phyloP scores from a whole-genome alignment of 2,797 vertebrate species.

The Bradypus variegatus region DNA sequence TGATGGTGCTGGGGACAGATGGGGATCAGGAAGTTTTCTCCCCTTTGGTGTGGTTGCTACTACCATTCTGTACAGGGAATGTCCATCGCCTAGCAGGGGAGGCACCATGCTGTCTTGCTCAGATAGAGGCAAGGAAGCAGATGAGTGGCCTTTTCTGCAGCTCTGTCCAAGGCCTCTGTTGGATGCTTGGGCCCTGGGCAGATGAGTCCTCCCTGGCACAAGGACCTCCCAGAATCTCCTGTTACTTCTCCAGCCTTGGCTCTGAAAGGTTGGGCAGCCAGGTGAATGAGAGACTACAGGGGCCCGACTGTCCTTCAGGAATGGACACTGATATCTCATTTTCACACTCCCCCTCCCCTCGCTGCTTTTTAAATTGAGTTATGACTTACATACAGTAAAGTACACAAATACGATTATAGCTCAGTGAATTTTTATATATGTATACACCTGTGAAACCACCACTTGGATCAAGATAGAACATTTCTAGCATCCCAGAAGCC shows the following conservation, averaged over 20 bases:
- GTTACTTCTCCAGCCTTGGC: neutral
- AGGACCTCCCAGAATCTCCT: neutral
- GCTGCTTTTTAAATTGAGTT: neutral
- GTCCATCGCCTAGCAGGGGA: too few relatives aligned
- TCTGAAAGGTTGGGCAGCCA: neutral
- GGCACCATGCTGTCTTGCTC: too few relatives aligned
- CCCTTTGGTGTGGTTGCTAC: neutral
- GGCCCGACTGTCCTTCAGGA: neutral
- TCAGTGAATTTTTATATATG: neutral
- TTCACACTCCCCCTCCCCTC: neutral
- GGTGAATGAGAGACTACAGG: neutral
- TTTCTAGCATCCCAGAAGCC: neutral
- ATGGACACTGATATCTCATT: neutral
- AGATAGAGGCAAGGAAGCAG: neutral
- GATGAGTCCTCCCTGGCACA: neutral
- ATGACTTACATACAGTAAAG: neutral
- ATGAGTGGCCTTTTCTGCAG: neutral
- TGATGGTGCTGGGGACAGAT: neutral
- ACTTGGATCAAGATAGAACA: neutral
- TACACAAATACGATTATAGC: neutral
- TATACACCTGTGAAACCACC: neutral
- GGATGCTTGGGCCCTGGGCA: neutral
- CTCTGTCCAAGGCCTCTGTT: neutral
- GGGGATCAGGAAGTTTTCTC: neutral
- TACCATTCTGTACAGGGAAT: neutral